Evolutionary conservation across 2,797 vertebrate genomes (phyloP), one percentile per base, ranked within the genome.

Genomic region (Lemur catta): DNA sequence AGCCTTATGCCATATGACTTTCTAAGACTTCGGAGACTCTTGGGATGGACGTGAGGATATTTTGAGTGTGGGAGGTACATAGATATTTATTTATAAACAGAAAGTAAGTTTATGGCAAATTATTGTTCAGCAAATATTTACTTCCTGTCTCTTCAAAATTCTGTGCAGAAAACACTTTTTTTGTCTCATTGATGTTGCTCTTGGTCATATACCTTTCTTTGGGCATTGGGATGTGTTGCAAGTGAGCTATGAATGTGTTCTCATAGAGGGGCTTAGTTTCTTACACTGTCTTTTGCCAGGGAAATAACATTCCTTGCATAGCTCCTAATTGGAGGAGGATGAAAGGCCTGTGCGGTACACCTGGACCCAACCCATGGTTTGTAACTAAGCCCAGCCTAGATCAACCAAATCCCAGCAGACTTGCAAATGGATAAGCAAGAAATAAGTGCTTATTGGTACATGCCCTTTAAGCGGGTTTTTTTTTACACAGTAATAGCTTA

Each of bases 41-140:
- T 69, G 28, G 22, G n/a, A 69, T 13, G 1, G 3, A 10, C 52
- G 1, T 59, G 41, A 78, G 35, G 74, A 30, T 87, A 84, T 86
- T 97, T 82, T 90, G 35, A 86, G 43, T 63, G 48, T 63, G 52
- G 20, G 57, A 69, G 5, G 14, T 15, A 57, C 8, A n/a, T 11
- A 50, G 22, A 41, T 84, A 88, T 81, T 84, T 92, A 89, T 85
- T 95, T 78, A 81, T 52, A 61, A 86, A 61, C 28, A 89, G 38
- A 10, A 74, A 46, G 24, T 61, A 89, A 89, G 38, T 52, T 69
- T 41, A n/a, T 35, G 30, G 35, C 48, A 85, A 75, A 46, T n/a
- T 57, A 55, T 18, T 67, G 4, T 74, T 72, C 22, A 57, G 20
- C 38, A 82, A 82, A 71, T 74, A 79, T 26, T 95, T 59, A 92